Evolutionary conservation across 2,113 vertebrate genomes (phyloP).

Genomic region (Catharus minimus): DNA sequence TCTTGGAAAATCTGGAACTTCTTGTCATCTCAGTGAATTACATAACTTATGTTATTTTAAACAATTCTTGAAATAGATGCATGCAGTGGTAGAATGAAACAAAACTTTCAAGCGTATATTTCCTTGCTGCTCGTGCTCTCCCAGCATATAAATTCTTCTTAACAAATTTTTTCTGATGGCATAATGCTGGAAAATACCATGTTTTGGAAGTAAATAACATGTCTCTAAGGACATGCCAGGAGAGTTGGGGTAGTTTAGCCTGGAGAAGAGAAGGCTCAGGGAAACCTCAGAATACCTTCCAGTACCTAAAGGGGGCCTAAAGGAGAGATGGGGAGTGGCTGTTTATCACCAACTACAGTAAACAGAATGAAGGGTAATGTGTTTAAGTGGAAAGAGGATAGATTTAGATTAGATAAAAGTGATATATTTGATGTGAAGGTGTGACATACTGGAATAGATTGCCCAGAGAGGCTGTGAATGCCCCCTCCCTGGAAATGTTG

Average conservation of each 20-base stretch:
- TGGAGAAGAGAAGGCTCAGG: neutral
- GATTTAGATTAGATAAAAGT: neutral
- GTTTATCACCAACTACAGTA: fast-evolving
- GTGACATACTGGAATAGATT: neutral
- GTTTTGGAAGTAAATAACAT: neutral
- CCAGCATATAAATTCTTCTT: neutral
- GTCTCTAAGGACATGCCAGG: neutral
- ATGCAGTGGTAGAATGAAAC: neutral
- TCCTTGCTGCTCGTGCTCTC: neutral
- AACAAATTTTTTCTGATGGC: neutral
- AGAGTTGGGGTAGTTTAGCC: neutral
- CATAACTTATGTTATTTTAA: neutral
- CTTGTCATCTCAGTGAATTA: neutral
- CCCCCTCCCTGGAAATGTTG: neutral
- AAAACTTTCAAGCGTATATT: neutral
- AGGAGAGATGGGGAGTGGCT: neutral
- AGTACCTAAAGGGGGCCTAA: neutral
- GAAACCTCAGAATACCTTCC: neutral
- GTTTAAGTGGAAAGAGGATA: neutral
- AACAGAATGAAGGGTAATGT: neutral
- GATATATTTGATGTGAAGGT: neutral
- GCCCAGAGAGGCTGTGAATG: too few relatives aligned
- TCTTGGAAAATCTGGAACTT: neutral
- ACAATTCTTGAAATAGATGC: neutral
- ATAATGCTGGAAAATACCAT: neutral